Base-by-base conservation (phyloP, 2,797 vertebrate genomes). In the Echiichthys vipera region DNA sequence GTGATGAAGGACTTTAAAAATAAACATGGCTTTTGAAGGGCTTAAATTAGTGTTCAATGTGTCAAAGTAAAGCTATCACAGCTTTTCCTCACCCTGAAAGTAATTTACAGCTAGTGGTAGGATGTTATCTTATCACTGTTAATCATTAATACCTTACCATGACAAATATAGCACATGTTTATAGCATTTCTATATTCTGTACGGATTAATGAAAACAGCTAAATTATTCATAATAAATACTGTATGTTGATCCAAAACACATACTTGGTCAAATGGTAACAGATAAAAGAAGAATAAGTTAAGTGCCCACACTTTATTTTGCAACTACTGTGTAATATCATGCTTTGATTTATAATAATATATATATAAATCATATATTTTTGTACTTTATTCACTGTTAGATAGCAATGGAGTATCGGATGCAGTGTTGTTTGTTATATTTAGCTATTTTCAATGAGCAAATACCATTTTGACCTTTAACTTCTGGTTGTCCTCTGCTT, bases 381-480 rank as follows among this genome's bases (percentile, higher is more conserved):
- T 66, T 7, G 40, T 36, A 7, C 13, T 43, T 51, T 25, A 25
- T 42, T 61, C 17, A 59, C 24, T 56, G 43, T 22, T 25, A 37
- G 13, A 22, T 34, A 40, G 27, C 12, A 18, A 22, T 51, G 53
- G 20, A 42, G 17, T 65, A 29, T 51, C 32, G n/a, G 17, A 40
- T 27, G n/a, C 25, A 22, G 40, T 32, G 27, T 46, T 73, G 24
- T 32, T 8, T 25, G 40, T 34, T 30, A 15, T 25, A 65, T 72
- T 53, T 5, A 32, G 57, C 25, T 66, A 63, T 78, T 78, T 74
- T 76, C 34, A 89, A 76, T 49, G 64, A 63, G 15, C 37, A 80
- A 74, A 74, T 40, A 70, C 11, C 14, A 3, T 53, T 68, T 70
- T 72, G 84, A 88, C 77, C 77, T 80, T 71, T 81, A 54, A 43